Evolutionary conservation across 2,888 invertebrate species (phyloP).

Genomic region (Dendrolimus houi): DNA sequence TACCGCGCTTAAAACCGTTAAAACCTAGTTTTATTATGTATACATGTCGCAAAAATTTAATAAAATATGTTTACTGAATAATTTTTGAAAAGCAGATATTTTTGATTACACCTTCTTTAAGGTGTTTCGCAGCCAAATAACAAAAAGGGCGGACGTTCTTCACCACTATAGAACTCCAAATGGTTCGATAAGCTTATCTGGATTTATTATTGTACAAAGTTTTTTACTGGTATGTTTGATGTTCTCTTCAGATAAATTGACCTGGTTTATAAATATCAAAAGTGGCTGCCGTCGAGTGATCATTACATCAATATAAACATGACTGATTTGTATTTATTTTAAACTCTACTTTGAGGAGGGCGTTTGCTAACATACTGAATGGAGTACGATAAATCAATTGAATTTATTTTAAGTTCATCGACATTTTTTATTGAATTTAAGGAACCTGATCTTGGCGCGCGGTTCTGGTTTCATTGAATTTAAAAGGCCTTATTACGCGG

Average conservation of each 20-base stretch:
- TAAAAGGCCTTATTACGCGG: conserved; percentile 18
- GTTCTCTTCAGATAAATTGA: not conserved
- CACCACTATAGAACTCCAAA: too few relatives aligned
- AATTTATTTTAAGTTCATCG: not conserved
- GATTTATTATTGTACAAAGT: not conserved
- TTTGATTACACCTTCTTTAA: too few relatives aligned
- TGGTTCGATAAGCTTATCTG: too few relatives aligned
- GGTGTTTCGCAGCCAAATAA: too few relatives aligned
- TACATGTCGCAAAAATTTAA: too few relatives aligned
- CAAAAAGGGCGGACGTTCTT: too few relatives aligned
- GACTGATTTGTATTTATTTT: not conserved
- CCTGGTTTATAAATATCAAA: not conserved
- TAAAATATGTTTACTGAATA: too few relatives aligned
- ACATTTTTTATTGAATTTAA: not conserved
- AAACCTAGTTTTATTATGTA: too few relatives aligned
- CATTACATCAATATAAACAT: not conserved
- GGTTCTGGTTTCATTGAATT: conserved; percentile 18
- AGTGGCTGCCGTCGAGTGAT: not conserved
- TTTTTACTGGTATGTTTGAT: not conserved
- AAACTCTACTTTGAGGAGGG: not conserved
- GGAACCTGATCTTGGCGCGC: conserved; percentile 7
- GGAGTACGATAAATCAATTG: not conserved
- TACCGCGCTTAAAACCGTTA: too few relatives aligned
- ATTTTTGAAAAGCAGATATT: too few relatives aligned
- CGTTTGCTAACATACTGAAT: not conserved